Percentiles rank a stretch among this genome's conserved stretches.
Conservation (phyloP, 2,797 vertebrate genomes). For the Chromis chromis region DNA sequence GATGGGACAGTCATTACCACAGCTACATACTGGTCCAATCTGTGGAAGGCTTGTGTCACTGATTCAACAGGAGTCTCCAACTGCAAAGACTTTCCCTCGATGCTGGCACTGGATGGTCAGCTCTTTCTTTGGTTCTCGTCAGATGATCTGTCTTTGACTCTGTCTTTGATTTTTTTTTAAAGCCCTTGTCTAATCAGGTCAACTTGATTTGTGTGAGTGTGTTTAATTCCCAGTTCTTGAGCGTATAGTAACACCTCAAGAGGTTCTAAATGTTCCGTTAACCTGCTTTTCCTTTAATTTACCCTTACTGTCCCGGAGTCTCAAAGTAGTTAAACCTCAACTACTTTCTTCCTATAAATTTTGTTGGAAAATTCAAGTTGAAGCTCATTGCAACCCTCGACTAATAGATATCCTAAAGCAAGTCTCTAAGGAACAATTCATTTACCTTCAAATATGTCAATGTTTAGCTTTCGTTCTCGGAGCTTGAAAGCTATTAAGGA, state of each 20-base stretch:
- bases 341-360: background rate
- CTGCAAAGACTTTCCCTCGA: constrained; percentile 96
- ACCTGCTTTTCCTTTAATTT: background rate
- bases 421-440: constrained; percentile 62
- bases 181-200: background rate
- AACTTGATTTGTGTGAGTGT: background rate
- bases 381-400: constrained; percentile 9
- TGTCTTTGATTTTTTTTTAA: background rate
- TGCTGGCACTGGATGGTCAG: constrained; percentile 94
- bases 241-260: background rate
- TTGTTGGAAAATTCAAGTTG: constrained; percentile 28
- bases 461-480: constrained; percentile 81
- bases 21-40: constrained; percentile 93
- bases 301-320: background rate
- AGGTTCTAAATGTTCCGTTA: background rate
- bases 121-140: constrained; percentile 24
- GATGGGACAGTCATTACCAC: constrained; percentile 97
- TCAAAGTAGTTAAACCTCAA: constrained; percentile 5
- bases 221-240: background rate
- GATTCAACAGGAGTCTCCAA: constrained; percentile 96
- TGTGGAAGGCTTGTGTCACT: constrained; percentile 97
- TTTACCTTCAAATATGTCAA: constrained; percentile 77
- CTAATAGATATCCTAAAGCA: constrained; percentile 45
- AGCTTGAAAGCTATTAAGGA: constrained; percentile 82
- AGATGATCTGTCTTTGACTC: background rate